A percentile compares a stretch with the other conserved stretches of the same genome.
Evolutionary conservation across 2,888 invertebrate genomes (phyloP).

Genomic region (Rhagonycha fulva): DNA sequence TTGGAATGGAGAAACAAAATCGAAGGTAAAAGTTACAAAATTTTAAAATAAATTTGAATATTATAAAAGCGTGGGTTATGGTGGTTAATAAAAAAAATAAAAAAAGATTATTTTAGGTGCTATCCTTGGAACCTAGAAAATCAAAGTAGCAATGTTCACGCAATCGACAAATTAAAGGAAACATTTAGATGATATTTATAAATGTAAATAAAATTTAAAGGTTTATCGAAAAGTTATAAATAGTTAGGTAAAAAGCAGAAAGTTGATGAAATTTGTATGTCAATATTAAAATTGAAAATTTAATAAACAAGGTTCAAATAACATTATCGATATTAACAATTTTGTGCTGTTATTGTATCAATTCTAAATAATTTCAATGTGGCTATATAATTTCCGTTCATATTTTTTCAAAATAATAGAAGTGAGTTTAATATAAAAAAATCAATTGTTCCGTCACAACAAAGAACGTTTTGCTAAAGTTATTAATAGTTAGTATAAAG

Average conservation of each 20-base stretch:
- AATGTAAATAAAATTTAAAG: background rate
- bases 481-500: slow-evolving; percentile 3
- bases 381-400: slow-evolving; percentile 10
- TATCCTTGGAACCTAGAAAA: background rate
- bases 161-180: background rate
- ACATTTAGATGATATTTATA: background rate
- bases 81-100: background rate
- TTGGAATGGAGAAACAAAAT: too few species aligned
- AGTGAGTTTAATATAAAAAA: slow-evolving; percentile 1
- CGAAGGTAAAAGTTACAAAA: too few species aligned
- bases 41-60: too few species aligned
- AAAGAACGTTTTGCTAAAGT: slow-evolving; percentile 1
- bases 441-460: slow-evolving; percentile 8
- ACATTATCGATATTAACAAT: slow-evolving; percentile 1
- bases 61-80: too few species aligned
- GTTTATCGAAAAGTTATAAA: background rate
- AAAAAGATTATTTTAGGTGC: background rate
- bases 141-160: background rate
- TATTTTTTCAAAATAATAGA: slow-evolving; percentile 11
- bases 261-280: background rate
- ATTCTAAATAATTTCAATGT: slow-evolving; percentile 3
- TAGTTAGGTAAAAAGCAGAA: background rate
- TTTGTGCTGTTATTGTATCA: slow-evolving; percentile 7
- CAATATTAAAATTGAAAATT: background rate
- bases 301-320: background rate